phyloP scores from a whole-genome alignment of 2,797 vertebrate species.

The Anguilla anguilla region DNA sequence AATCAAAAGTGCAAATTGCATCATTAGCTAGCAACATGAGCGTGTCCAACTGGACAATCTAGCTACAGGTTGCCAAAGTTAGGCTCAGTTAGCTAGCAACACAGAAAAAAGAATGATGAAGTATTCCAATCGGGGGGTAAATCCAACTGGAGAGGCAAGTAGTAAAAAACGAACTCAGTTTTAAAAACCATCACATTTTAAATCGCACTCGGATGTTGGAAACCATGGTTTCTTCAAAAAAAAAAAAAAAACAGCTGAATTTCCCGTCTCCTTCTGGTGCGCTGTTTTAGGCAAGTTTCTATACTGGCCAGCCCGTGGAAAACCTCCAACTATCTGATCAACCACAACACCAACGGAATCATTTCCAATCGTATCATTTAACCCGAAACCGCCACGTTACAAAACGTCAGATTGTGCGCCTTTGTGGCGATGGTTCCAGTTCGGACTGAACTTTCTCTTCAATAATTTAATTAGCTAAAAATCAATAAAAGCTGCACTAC shows the following conservation, averaged over 20 bases:
- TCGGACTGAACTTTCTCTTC: neutral
- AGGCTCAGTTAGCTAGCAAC: neutral
- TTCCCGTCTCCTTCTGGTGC: neutral
- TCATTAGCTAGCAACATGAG: neutral
- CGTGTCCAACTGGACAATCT: neutral
- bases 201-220: constrained; percentile 4
- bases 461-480: constrained; percentile 10
- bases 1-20: neutral
- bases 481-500: neutral
- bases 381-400: neutral
- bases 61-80: constrained; percentile 36
- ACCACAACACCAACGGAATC: constrained; percentile 3
- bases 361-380: constrained; percentile 4
- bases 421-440: neutral
- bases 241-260: neutral
- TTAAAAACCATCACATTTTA: constrained; percentile 16
- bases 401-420: neutral
- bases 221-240: constrained; percentile 3
- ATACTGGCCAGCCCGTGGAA: neutral
- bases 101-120: neutral
- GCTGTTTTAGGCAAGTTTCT: constrained; percentile 13
- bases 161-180: neutral
- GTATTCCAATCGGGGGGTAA: neutral
- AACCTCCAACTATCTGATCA: constrained; percentile 27
- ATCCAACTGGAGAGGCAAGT: neutral